A percentile compares a stretch with the other conserved stretches of the same genome.
Evolutionary conservation across 2,888 invertebrate genomes (phyloP).

Genomic region (Hoplodrina ambigua): DNA sequence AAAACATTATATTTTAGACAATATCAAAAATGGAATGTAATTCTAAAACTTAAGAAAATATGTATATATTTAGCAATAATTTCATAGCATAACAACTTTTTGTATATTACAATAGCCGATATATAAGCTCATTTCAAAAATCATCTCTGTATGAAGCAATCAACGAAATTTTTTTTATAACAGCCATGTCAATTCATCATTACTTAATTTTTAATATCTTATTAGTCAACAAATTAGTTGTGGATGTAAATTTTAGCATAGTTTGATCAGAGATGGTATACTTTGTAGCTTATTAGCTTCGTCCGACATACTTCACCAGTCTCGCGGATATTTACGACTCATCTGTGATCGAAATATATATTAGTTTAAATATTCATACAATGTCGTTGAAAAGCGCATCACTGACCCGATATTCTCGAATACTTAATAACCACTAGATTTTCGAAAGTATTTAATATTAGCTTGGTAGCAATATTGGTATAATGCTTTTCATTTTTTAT

Average conservation of each 20-base stretch:
- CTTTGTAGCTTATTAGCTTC: slow-evolving; percentile 45
- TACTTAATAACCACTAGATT: slow-evolving; percentile 48
- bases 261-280: slow-evolving; percentile 35
- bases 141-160: slow-evolving; percentile 34
- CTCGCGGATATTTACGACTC: slow-evolving; percentile 33
- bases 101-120: neutral
- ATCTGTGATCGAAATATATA: slow-evolving; percentile 38
- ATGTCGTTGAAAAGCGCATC: slow-evolving; percentile 40
- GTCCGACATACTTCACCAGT: slow-evolving; percentile 37
- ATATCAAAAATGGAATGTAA: neutral
- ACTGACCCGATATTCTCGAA: slow-evolving; percentile 56
- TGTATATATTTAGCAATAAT: neutral
- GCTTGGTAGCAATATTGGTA: slow-evolving; percentile 24
- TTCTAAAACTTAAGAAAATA: neutral
- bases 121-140: slow-evolving; percentile 12
- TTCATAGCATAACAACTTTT: neutral
- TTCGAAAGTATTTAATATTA: slow-evolving; percentile 59
- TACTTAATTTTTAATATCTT: slow-evolving; percentile 32
- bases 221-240: slow-evolving; percentile 48
- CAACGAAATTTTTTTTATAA: slow-evolving; percentile 30
- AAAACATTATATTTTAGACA: neutral
- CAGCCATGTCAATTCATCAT: slow-evolving; percentile 26
- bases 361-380: slow-evolving; percentile 49
- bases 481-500: slow-evolving; percentile 47
- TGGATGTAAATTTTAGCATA: slow-evolving; percentile 62